These are phyloP conservation scores for Dermochelys coriacea DNA, from an alignment of 2,797 vertebrate genomes.

Conservation along the genomic window DNA sequence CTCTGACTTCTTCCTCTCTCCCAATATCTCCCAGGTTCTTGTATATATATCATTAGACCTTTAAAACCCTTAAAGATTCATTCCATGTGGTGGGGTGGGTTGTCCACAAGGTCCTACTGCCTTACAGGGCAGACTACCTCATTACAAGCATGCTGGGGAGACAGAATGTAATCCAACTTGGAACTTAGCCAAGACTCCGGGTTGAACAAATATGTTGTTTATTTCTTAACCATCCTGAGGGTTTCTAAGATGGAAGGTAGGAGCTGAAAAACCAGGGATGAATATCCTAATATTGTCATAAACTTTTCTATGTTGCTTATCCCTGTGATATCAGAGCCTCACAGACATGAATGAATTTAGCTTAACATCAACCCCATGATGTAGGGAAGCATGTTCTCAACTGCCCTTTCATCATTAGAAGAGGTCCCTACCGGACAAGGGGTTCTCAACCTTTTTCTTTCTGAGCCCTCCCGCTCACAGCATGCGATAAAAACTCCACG, in stretches of 20 bases:
- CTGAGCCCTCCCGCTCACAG: too few species aligned
- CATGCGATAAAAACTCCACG: too few species aligned
- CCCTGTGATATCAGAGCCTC: conserved; percentile 1
- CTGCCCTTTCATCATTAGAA: not conserved
- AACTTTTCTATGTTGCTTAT: conserved; percentile 20
- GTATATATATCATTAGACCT: not conserved
- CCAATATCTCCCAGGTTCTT: not conserved
- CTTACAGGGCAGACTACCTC: not conserved
- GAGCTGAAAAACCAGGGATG: conserved; percentile 42
- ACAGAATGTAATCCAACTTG: conserved; percentile 65
- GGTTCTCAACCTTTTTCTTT: too few species aligned
- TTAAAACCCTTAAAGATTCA: not conserved
- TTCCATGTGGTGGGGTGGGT: too few species aligned
- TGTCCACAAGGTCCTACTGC: not conserved
- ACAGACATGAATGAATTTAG: conserved; percentile 14
- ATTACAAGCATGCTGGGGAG: conserved; percentile 7
- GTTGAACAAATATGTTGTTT: conserved; percentile 64
- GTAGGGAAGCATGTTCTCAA: not conserved
- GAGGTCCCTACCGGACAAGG: not conserved
- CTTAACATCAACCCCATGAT: not conserved
- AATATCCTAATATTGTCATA: conserved; percentile 32
- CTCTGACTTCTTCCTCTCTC: not conserved
- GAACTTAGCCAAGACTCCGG: conserved; percentile 68
- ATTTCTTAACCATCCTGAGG: conserved; percentile 24
- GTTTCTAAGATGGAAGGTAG: conserved; percentile 33